phyloP scores from a whole-genome alignment of 2,113 vertebrate genomes.

The Chrysochloris asiatica region DNA sequence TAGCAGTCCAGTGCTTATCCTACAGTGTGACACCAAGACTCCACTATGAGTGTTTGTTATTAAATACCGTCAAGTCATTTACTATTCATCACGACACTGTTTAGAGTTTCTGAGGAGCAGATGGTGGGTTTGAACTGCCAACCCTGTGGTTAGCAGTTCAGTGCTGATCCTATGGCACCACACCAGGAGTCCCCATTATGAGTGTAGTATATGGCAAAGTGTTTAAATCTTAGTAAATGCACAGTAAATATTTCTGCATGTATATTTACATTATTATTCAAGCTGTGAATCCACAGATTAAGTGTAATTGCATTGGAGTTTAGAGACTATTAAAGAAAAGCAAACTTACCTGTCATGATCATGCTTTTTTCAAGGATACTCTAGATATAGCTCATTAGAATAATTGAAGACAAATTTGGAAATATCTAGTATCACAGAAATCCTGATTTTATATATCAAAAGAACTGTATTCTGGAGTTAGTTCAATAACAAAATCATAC shows the following conservation, averaged over 20 bases:
- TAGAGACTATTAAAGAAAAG: conserved; percentile 52
- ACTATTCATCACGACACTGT: too few relatives aligned
- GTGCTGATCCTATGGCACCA: too few relatives aligned
- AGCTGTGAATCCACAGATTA: conserved; percentile 2
- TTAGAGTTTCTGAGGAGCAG: too few relatives aligned
- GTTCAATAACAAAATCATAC: not conserved
- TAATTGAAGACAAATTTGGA: conserved; percentile 5
- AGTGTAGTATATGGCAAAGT: not conserved
- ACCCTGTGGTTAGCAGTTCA: too few relatives aligned
- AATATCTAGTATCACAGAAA: not conserved
- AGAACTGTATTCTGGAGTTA: not conserved
- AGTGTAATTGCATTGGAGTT: conserved; percentile 59
- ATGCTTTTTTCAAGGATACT: conserved; percentile 20
- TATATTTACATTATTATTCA: conserved; percentile 47
- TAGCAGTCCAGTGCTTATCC: too few relatives aligned
- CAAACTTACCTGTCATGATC: conserved; percentile 4
- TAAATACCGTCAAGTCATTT: too few relatives aligned
- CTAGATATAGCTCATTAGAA: conserved; percentile 14
- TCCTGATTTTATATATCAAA: not conserved
- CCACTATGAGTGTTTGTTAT: too few relatives aligned
- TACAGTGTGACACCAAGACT: too few relatives aligned
- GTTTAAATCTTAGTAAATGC: not conserved
- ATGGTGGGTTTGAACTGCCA: too few relatives aligned
- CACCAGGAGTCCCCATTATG: too few relatives aligned
- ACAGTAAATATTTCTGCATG: conserved; percentile 38